Evolutionary conservation across 1,140 invertebrate genomes (phyloP), one percentile per base, ranked within the genome.

Genomic region (Psilanteris sp.): DNA sequence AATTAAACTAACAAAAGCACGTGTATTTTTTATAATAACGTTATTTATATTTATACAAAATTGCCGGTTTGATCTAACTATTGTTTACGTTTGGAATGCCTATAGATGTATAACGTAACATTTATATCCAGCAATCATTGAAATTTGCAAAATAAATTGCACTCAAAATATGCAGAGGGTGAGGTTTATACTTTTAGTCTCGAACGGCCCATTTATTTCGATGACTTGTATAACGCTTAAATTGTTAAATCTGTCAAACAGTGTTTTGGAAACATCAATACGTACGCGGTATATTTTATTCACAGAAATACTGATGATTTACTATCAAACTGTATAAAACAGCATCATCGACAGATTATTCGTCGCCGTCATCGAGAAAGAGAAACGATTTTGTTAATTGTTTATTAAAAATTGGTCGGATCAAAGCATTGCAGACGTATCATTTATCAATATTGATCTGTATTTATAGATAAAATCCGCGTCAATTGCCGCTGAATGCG

Each of bases 321-420:
- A 43, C 48, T 64, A 48, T 64, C 32, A 57, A 43, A 41, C 57
- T 36, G 20, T 16, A 59, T 27, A 59, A 64, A 64, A 41, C 54
- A 14, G 50, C 26, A 73, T 61, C 43, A 67, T 61, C 71, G 22
- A 46, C 34, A 46, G 61, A 66, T 74, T 61, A 66, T 61, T 74
- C 29, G 7, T 31, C 29, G 7, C 29, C 61, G 26, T 73, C 57
- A 64, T 62, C 50, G 48, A 57, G 54, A 48, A 16, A 50, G 44
- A 34, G 39, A 44, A 66, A 52, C 54, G 54, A 20, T 74, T 61
- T 41, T 43, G 54, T 67, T 68, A 57, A 75, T 75, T 68, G 72
- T 68, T 75, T 68, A 67, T 67, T 62, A 64, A 68, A 74, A 68
- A 46, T 54, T 64, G 55, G 48, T 34, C 55, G 72, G 72, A 64